Evolutionary conservation across 2,797 vertebrate genomes (phyloP).

Genomic region (Crenichthys baileyi): DNA sequence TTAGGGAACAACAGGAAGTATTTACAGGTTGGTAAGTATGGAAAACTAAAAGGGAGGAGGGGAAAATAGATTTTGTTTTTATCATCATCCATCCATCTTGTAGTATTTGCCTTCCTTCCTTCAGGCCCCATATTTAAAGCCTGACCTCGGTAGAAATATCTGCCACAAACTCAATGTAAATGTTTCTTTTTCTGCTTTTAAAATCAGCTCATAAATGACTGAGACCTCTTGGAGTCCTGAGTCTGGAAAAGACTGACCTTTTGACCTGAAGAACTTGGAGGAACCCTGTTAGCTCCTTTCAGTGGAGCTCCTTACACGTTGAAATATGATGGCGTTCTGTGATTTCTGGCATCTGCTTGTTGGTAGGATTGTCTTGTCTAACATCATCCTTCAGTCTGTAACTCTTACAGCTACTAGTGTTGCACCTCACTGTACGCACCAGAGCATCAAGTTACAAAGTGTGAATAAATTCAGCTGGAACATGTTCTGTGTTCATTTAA

Average conservation of each 20-base stretch:
- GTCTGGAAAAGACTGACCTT: no score
- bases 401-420: slow-evolving; percentile 4
- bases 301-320: not conserved
- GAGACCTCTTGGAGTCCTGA: no score
- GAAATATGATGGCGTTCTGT: not conserved
- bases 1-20: no score
- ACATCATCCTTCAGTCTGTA: not conserved
- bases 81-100: no score
- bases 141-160: not conserved
- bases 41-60: no score
- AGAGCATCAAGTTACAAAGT: not conserved
- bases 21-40: no score
- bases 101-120: not conserved
- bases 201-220: no score
- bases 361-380: not conserved
- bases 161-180: not conserved
- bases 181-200: no score
- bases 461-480: slow-evolving; percentile 4
- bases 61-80: no score
- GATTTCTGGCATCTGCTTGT: not conserved
- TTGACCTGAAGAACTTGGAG: not conserved
- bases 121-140: not conserved
- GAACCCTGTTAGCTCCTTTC: not conserved
- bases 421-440: not conserved
- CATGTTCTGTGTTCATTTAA: slow-evolving; percentile 2